phyloP scores from a whole-genome alignment of 2,113 vertebrate species.

The Onychorhynchus coronatus region DNA sequence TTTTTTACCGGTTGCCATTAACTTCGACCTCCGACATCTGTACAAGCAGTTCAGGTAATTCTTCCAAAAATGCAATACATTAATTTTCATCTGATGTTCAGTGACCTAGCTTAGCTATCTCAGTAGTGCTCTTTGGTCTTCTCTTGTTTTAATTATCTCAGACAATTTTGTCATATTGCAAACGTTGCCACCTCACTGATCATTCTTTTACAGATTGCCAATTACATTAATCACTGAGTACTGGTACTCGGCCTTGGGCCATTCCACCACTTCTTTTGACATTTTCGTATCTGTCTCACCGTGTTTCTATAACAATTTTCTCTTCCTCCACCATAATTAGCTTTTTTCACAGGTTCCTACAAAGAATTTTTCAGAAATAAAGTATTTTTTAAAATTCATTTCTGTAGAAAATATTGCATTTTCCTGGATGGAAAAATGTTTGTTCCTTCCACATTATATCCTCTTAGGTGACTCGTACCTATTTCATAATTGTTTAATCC shows the following conservation, averaged over 20 bases:
- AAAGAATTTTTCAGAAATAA: background rate
- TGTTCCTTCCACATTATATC: background rate
- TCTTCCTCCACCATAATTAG: background rate
- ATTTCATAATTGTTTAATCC: constrained; percentile 38
- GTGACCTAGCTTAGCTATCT: background rate
- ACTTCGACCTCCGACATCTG: background rate
- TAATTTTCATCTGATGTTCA: background rate
- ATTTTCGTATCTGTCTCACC: background rate
- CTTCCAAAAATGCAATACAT: constrained; percentile 6
- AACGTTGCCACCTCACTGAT: background rate
- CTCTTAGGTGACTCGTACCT: background rate
- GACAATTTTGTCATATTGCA: constrained; percentile 16
- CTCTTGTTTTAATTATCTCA: constrained; percentile 37
- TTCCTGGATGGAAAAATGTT: background rate
- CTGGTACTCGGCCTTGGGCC: background rate
- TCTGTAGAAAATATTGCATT: background rate
- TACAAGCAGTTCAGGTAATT: background rate
- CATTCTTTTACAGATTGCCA: constrained; percentile 8
- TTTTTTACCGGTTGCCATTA: background rate
- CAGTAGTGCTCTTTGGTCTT: background rate
- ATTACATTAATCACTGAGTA: background rate
- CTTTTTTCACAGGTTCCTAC: background rate
- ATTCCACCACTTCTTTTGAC: background rate
- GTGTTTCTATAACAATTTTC: background rate
- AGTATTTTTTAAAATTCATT: background rate